phyloP scores from a whole-genome alignment of 2,797 vertebrate species.

The Neomorphus geoffroyi region DNA sequence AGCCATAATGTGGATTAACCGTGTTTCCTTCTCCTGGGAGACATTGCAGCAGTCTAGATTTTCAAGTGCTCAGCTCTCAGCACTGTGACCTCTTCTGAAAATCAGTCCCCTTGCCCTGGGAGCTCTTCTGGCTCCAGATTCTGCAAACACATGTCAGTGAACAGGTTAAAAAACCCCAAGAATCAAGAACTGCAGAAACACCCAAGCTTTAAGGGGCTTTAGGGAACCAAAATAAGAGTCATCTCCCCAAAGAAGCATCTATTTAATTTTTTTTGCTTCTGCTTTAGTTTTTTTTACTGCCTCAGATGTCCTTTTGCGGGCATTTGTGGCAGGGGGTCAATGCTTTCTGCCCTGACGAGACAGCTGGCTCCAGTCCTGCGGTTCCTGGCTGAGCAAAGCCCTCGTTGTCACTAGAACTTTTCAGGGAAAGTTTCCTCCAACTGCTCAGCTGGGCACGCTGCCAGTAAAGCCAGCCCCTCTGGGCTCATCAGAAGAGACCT shows the following conservation, averaged over 20 bases:
- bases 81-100: neutral
- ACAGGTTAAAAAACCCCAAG: neutral
- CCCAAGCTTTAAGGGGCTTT: neutral
- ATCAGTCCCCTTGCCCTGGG: neutral
- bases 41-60: neutral
- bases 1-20: neutral
- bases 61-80: neutral
- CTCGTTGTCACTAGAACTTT: neutral
- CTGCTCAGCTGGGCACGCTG: neutral
- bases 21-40: neutral
- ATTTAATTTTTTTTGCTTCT: neutral
- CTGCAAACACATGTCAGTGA: neutral
- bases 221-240: neutral
- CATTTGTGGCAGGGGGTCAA: neutral
- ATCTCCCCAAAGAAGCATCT: rapidly evolving
- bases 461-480: slow-evolving; percentile 47
- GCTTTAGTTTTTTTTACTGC: neutral
- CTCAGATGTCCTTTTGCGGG: neutral
- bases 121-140: neutral
- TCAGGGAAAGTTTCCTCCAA: neutral
- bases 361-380: neutral
- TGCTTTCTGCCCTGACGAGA: neutral
- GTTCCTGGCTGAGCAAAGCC: neutral
- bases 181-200: neutral
- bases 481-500: slow-evolving; percentile 59